phyloP scores from a whole-genome alignment of 2,113 vertebrate genomes.

The Scomber scombrus region DNA sequence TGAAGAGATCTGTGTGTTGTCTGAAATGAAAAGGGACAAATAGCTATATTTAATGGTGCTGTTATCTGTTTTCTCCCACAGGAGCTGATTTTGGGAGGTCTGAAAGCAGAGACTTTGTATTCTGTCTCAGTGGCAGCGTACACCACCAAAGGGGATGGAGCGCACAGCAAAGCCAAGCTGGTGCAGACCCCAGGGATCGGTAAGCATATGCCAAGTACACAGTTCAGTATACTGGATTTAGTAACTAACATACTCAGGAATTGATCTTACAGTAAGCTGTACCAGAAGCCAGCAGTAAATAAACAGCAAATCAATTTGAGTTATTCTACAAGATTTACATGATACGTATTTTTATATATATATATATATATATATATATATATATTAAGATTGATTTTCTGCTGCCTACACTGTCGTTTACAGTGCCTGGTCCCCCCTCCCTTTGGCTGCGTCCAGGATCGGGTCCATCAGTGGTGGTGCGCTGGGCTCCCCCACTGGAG shows the following conservation, averaged over 20 bases:
- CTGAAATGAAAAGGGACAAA: slow-evolving; percentile 9
- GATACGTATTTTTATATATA: slow-evolving; percentile 36
- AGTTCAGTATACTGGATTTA: slow-evolving; percentile 61
- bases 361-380: slow-evolving; percentile 6
- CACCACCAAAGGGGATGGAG: slow-evolving; percentile 96
- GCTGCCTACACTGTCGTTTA: slow-evolving; percentile 51
- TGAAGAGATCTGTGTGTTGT: not conserved
- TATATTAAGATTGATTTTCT: slow-evolving; percentile 51
- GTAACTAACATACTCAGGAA: slow-evolving; percentile 55
- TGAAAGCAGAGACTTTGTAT: slow-evolving; percentile 93
- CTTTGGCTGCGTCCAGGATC: slow-evolving; percentile 88
- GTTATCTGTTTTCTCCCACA: slow-evolving; percentile 62
- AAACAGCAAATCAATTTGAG: slow-evolving; percentile 66
- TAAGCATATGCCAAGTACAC: slow-evolving; percentile 76
- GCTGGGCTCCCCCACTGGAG: slow-evolving; percentile 76
- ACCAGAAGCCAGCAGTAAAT: slow-evolving; percentile 54
- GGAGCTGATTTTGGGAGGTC: slow-evolving; percentile 92
- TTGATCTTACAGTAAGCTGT: slow-evolving; percentile 62
- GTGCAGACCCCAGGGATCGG: slow-evolving; percentile 92
- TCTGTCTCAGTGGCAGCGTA: slow-evolving; percentile 95
- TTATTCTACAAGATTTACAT: slow-evolving; percentile 57
- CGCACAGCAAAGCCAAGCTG: slow-evolving; percentile 92
- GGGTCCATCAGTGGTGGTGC: slow-evolving; percentile 85
- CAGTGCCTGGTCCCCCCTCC: slow-evolving; percentile 90
- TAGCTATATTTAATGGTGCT: slow-evolving; percentile 15